Percentiles rank a stretch among this genome's conserved stretches.
These are phyloP conservation scores for Micrasema minimum DNA, from an alignment of 1,140 invertebrate species.

Conservation along the genomic window DNA sequence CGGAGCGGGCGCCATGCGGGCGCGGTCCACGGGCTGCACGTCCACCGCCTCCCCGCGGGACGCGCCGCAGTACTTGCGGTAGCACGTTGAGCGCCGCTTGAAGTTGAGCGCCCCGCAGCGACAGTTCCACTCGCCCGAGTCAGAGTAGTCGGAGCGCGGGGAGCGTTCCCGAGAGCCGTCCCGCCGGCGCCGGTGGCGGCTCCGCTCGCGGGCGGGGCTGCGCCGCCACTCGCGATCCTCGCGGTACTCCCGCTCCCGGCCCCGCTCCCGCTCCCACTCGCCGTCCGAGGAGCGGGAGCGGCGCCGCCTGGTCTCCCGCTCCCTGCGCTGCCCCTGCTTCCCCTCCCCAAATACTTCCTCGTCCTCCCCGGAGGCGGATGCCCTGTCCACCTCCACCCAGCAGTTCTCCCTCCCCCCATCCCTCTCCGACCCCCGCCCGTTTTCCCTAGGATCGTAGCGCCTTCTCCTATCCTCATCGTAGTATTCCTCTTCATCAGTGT, in stretches of 20 bases:
- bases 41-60: slow-evolving; percentile 59
- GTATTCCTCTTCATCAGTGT: not conserved
- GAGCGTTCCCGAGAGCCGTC: slow-evolving; percentile 50
- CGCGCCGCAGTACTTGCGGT: slow-evolving; percentile 61
- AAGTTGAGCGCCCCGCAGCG: slow-evolving; percentile 65
- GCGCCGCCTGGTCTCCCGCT: slow-evolving; percentile 46
- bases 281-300: slow-evolving; percentile 23
- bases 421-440: slow-evolving; percentile 57
- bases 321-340: slow-evolving; percentile 39
- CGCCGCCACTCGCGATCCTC: slow-evolving; percentile 24
- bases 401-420: slow-evolving; percentile 55
- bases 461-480: slow-evolving; percentile 25
- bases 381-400: not conserved
- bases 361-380: slow-evolving; percentile 55
- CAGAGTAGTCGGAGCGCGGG: slow-evolving; percentile 47
- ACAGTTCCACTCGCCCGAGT: slow-evolving; percentile 61
- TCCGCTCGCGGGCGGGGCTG: slow-evolving; percentile 38
- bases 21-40: slow-evolving; percentile 40
- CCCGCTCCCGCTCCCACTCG: slow-evolving; percentile 43
- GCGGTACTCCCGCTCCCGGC: slow-evolving; percentile 43
- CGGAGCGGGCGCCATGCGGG: slow-evolving; percentile 53
- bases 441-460: slow-evolving; percentile 35
- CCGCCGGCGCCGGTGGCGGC: slow-evolving; percentile 55
- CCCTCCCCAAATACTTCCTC: slow-evolving; percentile 4
- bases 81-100: slow-evolving; percentile 62